Conservation (phyloP, 1,140 invertebrate species). For the Pachypeltis micranthus region DNA sequence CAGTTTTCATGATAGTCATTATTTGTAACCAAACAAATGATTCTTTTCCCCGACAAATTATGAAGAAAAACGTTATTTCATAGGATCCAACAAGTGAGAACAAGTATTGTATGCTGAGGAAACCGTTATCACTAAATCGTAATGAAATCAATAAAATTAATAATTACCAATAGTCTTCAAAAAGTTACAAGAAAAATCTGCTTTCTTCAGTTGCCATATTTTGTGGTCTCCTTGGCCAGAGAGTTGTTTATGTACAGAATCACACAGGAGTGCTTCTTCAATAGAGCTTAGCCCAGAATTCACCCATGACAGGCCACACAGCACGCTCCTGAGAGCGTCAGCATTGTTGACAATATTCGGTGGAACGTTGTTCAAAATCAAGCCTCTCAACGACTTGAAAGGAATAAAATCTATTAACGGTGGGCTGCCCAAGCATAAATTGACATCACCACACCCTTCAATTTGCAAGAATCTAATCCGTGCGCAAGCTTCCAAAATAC, state of each 20-base stretch:
- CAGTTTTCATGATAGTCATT: no score
- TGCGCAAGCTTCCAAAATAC: constrained; percentile 78
- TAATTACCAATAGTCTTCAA: constrained; percentile 50
- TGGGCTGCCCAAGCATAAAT: constrained; percentile 71
- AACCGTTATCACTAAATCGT: no score
- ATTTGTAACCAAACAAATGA: no score
- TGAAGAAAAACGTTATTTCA: no score
- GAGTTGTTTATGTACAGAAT: constrained; percentile 46
- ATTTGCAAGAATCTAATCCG: constrained; percentile 55
- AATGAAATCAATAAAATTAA: not conserved
- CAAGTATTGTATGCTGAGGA: no score
- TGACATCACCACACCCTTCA: constrained; percentile 57
- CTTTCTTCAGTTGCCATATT: constrained; percentile 52
- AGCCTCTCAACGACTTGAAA: constrained; percentile 57
- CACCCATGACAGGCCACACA: constrained; percentile 46
- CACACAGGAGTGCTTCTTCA: constrained; percentile 62
- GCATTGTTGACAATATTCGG: constrained; percentile 52
- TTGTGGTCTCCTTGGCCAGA: constrained; percentile 37
- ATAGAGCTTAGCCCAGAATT: constrained; percentile 47
- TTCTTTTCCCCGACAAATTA: no score
- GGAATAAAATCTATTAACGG: constrained; percentile 65
- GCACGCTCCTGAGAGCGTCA: constrained; percentile 51
- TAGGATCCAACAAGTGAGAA: no score
- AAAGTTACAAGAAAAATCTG: constrained; percentile 69
- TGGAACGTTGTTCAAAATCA: constrained; percentile 48